A percentile compares a stretch with the other conserved stretches of the same genome.
phyloP scores from a whole-genome alignment of 1,140 invertebrate genomes.

The Zaprionus africanus region DNA sequence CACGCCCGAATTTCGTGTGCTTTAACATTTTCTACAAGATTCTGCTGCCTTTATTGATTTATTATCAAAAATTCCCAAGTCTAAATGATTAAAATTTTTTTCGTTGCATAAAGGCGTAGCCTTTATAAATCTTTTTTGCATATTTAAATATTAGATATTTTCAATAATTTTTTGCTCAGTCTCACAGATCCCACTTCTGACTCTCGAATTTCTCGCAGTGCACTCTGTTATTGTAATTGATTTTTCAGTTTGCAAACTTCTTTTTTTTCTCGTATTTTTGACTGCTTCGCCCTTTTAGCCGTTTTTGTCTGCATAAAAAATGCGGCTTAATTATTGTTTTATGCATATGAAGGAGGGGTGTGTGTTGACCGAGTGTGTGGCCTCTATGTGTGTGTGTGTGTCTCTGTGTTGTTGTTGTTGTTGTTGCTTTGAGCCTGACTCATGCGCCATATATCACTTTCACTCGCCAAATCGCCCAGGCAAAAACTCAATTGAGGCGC shows the following conservation, averaged over 20 bases:
- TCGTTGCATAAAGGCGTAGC: too few relatives aligned
- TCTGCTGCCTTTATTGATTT: too few relatives aligned
- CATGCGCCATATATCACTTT: slow-evolving; percentile 79
- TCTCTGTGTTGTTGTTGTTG: slow-evolving; percentile 27
- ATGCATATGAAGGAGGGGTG: slow-evolving; percentile 73
- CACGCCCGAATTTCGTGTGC: neutral
- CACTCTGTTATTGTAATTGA: slow-evolving; percentile 58
- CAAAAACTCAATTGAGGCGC: slow-evolving; percentile 69
- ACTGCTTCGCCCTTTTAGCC: slow-evolving; percentile 73
- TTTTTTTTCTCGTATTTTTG: slow-evolving; percentile 17
- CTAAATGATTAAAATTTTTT: too few relatives aligned
- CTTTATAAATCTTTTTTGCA: neutral
- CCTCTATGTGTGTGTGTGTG: slow-evolving; percentile 6
- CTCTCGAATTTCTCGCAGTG: slow-evolving; percentile 21
- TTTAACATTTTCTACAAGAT: neutral
- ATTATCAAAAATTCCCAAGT: too few relatives aligned
- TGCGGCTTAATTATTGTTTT: slow-evolving; percentile 77
- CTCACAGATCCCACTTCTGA: neutral
- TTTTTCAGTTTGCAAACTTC: slow-evolving; percentile 47
- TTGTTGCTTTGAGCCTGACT: slow-evolving; percentile 53
- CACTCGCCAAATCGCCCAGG: slow-evolving; percentile 65
- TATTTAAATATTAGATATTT: neutral
- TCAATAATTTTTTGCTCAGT: neutral
- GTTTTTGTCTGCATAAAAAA: slow-evolving; percentile 69
- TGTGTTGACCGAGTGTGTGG: slow-evolving; percentile 17